Conservation (phyloP, 2,113 vertebrate genomes). For the Seriola dumerili region DNA sequence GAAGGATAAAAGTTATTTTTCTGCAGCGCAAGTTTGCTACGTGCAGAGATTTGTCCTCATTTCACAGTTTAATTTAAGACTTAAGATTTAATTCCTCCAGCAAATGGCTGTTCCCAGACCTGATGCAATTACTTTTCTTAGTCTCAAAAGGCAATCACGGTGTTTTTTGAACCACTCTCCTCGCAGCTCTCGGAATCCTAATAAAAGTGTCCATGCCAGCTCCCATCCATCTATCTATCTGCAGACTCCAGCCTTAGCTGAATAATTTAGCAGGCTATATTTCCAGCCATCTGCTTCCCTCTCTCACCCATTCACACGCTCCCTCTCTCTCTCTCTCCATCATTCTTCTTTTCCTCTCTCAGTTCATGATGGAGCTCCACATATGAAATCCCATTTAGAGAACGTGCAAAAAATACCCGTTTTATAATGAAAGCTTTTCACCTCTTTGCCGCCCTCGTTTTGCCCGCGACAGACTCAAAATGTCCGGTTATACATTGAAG, state of each 20-base stretch:
- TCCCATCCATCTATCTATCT: constrained; percentile 77
- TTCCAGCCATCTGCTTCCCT: constrained; percentile 79
- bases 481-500: background rate
- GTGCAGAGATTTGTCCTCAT: constrained; percentile 7
- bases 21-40: background rate
- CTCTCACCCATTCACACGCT: constrained; percentile 46
- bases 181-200: constrained; percentile 71
- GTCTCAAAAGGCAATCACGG: constrained; percentile 71
- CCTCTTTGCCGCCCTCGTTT: background rate
- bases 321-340: constrained; percentile 44
- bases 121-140: constrained; percentile 67
- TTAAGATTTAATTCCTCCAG: constrained; percentile 40
- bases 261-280: constrained; percentile 84
- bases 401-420: background rate
- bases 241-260: constrained; percentile 76
- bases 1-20: background rate
- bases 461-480: too few species aligned
- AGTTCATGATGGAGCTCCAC: background rate
- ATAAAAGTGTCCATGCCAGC: constrained; percentile 76
- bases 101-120: constrained; percentile 50
- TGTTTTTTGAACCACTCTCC: constrained; percentile 69
- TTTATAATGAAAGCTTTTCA: background rate
- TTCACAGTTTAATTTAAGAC: constrained; percentile 28
- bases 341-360: constrained; percentile 41
- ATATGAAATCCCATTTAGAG: constrained; percentile 34